These are phyloP conservation scores for Melierax canorus DNA, from an alignment of 2,113 vertebrate genomes.

Conservation along the genomic window DNA sequence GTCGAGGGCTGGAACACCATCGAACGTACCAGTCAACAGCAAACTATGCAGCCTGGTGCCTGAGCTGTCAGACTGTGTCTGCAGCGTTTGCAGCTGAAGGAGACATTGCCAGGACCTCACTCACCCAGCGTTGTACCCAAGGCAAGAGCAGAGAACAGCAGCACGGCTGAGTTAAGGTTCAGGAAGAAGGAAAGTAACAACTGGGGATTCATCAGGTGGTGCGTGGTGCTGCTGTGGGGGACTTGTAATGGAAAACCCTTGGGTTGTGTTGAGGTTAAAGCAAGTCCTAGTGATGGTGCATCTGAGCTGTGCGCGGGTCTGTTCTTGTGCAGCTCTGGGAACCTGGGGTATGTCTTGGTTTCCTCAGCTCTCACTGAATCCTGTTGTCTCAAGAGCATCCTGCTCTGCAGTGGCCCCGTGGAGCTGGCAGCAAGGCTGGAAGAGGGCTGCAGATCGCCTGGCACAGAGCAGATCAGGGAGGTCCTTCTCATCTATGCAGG, in stretches of 20 bases:
- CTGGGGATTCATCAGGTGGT: background rate
- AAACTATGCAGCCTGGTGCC: conserved; percentile 66
- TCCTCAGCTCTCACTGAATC: conserved; percentile 31
- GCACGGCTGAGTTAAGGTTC: background rate
- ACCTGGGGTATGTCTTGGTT: conserved; percentile 19
- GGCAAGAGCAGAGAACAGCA: background rate
- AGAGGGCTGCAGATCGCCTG: background rate
- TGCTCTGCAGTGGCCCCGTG: conserved; percentile 21
- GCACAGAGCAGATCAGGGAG: background rate
- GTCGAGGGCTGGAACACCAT: conserved; percentile 60
- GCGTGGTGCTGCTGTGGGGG: conserved; percentile 13
- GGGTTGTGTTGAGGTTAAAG: conserved; percentile 46
- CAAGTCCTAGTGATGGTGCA: conserved; percentile 30
- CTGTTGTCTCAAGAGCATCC: conserved; percentile 46
- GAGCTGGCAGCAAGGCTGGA: conserved; percentile 25
- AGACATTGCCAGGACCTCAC: conserved; percentile 13
- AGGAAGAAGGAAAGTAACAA: conserved; percentile 30
- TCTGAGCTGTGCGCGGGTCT: conserved; percentile 34
- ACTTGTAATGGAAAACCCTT: conserved; percentile 44
- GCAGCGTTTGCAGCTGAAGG: background rate
- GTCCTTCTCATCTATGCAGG: background rate
- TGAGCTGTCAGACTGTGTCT: conserved; percentile 56
- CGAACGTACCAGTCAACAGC: conserved; percentile 35
- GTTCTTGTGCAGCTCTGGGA: conserved; percentile 44
- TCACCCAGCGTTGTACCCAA: background rate